These are phyloP conservation scores for Octomys mimax DNA, from an alignment of 2,797 vertebrate species.

Conservation along the genomic window DNA sequence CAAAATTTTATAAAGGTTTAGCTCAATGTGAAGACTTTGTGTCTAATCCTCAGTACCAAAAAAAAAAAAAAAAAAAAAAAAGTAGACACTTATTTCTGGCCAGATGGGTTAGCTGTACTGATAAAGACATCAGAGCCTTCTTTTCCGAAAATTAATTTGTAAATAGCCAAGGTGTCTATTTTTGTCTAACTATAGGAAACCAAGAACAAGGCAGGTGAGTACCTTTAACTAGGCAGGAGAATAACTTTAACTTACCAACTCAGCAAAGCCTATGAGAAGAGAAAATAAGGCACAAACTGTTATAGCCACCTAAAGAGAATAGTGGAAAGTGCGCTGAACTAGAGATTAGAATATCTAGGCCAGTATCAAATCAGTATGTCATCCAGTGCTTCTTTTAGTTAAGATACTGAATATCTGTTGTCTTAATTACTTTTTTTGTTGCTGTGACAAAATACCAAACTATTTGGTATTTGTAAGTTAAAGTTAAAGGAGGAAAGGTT, in stretches of 20 bases:
- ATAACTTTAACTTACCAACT: background rate
- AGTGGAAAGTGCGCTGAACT: no score
- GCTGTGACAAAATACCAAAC: no score
- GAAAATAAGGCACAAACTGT: background rate
- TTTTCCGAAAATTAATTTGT: background rate
- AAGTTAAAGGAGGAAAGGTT: no score
- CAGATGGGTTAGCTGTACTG: background rate
- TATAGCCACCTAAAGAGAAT: background rate
- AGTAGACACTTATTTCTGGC: background rate
- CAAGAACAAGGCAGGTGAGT: background rate
- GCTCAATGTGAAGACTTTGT: no score
- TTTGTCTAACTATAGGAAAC: background rate
- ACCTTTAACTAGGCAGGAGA: background rate
- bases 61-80: background rate
- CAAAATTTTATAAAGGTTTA: no score
- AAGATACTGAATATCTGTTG: background rate
- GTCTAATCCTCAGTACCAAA: background rate
- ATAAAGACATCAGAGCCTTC: background rate
- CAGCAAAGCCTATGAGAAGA: background rate
- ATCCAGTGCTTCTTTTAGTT: background rate
- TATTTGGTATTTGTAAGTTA: no score
- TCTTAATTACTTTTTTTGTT: no score
- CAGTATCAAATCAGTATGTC: background rate
- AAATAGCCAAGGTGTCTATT: background rate
- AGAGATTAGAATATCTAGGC: background rate